Evolutionary conservation across 2,888 invertebrate species (phyloP), one percentile per base, ranked within the genome.

Genomic region (Lepidocyrtoides sp.): DNA sequence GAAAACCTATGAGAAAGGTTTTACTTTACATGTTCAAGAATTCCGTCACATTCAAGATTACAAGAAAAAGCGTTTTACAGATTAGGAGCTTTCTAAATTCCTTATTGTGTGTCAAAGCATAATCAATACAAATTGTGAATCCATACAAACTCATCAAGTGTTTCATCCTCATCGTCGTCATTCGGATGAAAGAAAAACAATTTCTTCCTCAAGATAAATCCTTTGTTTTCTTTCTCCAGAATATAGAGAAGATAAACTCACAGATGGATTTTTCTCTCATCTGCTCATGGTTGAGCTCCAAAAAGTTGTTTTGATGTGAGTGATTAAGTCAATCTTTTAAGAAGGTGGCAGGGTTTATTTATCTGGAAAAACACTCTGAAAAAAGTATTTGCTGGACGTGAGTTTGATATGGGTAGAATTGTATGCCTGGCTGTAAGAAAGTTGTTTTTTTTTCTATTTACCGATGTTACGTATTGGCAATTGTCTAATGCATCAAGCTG

Each of bases 21-120:
- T n/a, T 10, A n/a, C 20, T 48, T 75, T 36, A 36, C 17, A 54
- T 36, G 54, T 20, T 14, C 29, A 51, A 36, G 84, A 29, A 41
- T 72, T 57, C 41, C 36, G 32, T 48, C 36, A 26, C 72, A 51
- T 57, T 36, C 41, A 10, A 23, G 17, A 20, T 54, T 72, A 85
- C 85, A 85, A 36, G 85, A 26, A 85, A 85, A 85, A 85, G 29
- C 85, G 57, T 72, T 72, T 85, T 75, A 54, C 41, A 36, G 85
- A 85, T 85, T 85, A 85, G 72, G 36, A 48, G 26, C 20, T 12
- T 85, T 41, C 41, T 57, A 57, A 12, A 41, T 75, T 75, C 44
- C 85, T 26, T 85, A 84, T 48, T 44, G 44, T 75, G 48, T 26
- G 75, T 20, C 75, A 48, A 48, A 75, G 48, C 48, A 48, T 26